phyloP scores from a whole-genome alignment of 2,888 invertebrate genomes.

The Clitarchus hookeri region DNA sequence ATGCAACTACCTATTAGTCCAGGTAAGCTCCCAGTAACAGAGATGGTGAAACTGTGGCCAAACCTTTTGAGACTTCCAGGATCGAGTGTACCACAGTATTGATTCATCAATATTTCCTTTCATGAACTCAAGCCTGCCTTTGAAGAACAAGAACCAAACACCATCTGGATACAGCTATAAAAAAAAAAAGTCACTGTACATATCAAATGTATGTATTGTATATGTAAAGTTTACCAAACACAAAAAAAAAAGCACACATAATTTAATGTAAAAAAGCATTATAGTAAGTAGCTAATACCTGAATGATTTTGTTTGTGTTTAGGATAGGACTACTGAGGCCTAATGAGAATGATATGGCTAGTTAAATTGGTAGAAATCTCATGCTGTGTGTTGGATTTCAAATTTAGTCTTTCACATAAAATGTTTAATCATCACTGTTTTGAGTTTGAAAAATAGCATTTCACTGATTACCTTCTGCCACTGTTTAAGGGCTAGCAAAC shows the following conservation, averaged over 20 bases:
- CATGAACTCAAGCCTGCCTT: slow-evolving; percentile 82
- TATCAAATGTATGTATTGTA: not conserved
- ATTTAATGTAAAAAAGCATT: not conserved
- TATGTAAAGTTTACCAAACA: too few species aligned
- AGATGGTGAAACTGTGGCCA: slow-evolving; percentile 93
- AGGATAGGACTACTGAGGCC: too few species aligned
- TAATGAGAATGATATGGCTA: too few species aligned
- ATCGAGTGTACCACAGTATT: slow-evolving; percentile 75
- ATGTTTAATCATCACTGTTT: too few species aligned
- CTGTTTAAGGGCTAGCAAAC: too few species aligned
- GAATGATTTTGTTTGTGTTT: too few species aligned
- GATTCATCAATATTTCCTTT: slow-evolving; percentile 75
- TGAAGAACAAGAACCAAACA: slow-evolving; percentile 90
- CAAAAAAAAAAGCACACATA: not conserved
- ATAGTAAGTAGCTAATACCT: too few species aligned
- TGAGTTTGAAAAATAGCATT: too few species aligned
- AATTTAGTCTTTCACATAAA: too few species aligned
- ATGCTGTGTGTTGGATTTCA: too few species aligned
- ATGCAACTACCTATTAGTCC: slow-evolving; percentile 73
- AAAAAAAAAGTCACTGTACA: not conserved
- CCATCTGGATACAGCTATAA: slow-evolving; percentile 74
- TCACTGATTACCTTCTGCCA: too few species aligned
- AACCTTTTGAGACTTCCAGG: slow-evolving; percentile 78
- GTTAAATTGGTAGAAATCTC: too few species aligned
- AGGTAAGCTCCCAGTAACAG: slow-evolving; percentile 93